Conservation (phyloP, 2,888 invertebrate species). For the Drosophila anomalata region DNA sequence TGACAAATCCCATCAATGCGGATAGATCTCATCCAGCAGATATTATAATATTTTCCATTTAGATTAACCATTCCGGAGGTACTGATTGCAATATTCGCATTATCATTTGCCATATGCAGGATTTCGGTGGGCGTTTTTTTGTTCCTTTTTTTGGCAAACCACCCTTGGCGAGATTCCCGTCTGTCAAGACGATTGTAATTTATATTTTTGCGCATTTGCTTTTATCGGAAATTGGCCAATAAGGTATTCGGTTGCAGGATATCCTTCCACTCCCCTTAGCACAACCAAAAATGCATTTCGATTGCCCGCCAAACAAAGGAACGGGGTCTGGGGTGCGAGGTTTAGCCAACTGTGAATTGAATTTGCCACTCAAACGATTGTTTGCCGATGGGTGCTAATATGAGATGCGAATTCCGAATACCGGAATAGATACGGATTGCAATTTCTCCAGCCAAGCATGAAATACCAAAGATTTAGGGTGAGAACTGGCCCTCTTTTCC, state of each 20-base stretch:
- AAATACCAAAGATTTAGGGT: constrained; percentile 39
- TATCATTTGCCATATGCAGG: constrained; percentile 18
- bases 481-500: constrained; percentile 27
- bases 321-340: constrained; percentile 39
- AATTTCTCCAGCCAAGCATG: constrained; percentile 36
- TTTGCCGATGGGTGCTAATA: constrained; percentile 38
- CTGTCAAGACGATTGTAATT: constrained; percentile 67
- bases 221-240: constrained; percentile 56
- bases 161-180: constrained; percentile 47
- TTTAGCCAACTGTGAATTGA: constrained; percentile 64
- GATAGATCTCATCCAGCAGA: constrained; percentile 31
- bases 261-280: constrained; percentile 67
- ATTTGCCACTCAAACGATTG: constrained; percentile 39
- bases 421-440: constrained; percentile 39
- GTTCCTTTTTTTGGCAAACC: constrained; percentile 16
- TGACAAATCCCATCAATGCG: constrained; percentile 39
- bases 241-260: constrained; percentile 58
- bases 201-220: constrained; percentile 65
- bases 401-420: constrained; percentile 26
- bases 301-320: constrained; percentile 29
- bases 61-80: constrained; percentile 29
- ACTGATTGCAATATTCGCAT: constrained; percentile 26
- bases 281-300: constrained; percentile 54
- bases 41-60: constrained; percentile 36
- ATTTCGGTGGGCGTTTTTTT: constrained; percentile 40